Conservation (phyloP, 2,888 invertebrate species). For the Lycia hirtaria region DNA sequence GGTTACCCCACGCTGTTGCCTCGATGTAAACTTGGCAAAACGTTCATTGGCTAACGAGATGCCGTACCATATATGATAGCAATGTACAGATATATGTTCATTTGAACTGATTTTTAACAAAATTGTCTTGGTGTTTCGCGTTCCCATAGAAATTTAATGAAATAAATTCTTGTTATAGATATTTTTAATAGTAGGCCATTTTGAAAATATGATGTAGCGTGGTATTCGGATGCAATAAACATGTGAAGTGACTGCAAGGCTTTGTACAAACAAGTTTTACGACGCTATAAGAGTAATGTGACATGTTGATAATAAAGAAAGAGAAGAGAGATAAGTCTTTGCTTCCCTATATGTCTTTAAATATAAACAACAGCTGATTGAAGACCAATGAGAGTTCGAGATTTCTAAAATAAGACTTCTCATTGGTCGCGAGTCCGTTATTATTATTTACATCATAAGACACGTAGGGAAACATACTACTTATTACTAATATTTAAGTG, state of each 20-base stretch:
- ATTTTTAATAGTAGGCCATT: conserved; percentile 71
- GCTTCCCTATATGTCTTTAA: too few relatives aligned
- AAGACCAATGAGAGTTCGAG: too few relatives aligned
- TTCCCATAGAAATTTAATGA: conserved; percentile 62
- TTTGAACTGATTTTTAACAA: conserved; percentile 52
- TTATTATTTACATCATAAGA: too few relatives aligned
- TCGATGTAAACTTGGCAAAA: conserved; percentile 16
- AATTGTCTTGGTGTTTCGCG: conserved; percentile 63
- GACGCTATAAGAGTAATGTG: not conserved
- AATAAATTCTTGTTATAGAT: conserved; percentile 55
- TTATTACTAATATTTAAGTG: too few relatives aligned
- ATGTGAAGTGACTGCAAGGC: conserved; percentile 58
- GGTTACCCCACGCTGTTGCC: not conserved
- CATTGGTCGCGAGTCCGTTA: too few relatives aligned
- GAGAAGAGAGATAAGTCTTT: not conserved
- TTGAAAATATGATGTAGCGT: conserved; percentile 75
- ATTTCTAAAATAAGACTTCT: too few relatives aligned
- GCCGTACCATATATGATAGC: conserved; percentile 46
- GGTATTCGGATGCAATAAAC: conserved; percentile 80
- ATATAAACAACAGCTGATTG: too few relatives aligned
- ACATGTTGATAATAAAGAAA: not conserved
- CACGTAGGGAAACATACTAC: too few relatives aligned
- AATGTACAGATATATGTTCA: conserved; percentile 48
- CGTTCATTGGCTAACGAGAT: conserved; percentile 47
- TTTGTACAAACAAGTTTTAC: conserved; percentile 48